Evolutionary conservation across 2,888 invertebrate species (phyloP), one percentile per base, ranked within the genome.

Genomic region (Lepidochrysops patricia): DNA sequence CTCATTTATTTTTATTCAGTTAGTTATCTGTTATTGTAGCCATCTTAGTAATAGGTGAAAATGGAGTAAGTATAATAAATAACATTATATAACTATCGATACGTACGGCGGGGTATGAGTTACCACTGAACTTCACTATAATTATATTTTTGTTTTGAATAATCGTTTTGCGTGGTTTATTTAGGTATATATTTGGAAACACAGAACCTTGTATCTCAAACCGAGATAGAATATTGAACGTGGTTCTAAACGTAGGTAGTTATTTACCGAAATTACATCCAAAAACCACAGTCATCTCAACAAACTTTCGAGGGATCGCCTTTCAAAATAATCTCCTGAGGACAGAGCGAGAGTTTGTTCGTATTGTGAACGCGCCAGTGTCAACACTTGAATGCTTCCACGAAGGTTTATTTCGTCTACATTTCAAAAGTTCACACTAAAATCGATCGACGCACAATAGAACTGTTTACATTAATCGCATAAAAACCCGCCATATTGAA

Each of bases 331-430:
- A 87, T 87, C 82, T 74, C 70, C 71, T 72, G 73, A 72, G 74
- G 72, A 77, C 71, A 68, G 71, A 64, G 66, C 63, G 23, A 34
- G 72, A 82, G 86, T 87, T 89, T 89, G 79, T 72, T 62, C 65
- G 77, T 75, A 83, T 88, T 88, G 86, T 88, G 74, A 72, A 66
- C 70, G 72, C 70, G 72, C 74, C 75, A 72, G 75, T 71, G 82
- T 84, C 82, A 88, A 88, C 86, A 88, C 87, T 87, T 64, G 64
- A 49, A 68, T 70, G 70, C 72, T 88, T 86, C 88, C 75, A 67
- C 81, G 89, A 88, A 88, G 69, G 72, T 74, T 77, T 84, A 82
- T 72, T 50, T 52, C 70, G 71, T 75, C 73, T 80, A 74, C 73
- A 74, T 81, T 82, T 80, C 84, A 82, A 81, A 82, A 79, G 81